Evolutionary conservation across 2,888 invertebrate species (phyloP).

Genomic region (Eupeodes luniger): DNA sequence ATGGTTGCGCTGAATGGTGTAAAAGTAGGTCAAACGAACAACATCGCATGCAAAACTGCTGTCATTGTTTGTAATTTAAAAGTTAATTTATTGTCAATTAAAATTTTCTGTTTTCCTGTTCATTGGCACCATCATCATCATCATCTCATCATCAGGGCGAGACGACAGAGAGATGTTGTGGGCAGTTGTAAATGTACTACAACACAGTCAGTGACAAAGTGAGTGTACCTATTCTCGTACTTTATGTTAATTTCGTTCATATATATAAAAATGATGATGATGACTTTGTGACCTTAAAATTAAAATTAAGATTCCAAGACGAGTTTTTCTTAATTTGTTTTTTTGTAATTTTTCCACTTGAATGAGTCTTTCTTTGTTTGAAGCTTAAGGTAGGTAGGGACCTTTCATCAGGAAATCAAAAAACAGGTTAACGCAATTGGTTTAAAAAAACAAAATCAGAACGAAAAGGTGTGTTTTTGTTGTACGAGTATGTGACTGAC

Average conservation of each 20-base stretch:
- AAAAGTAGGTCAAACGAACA: slow-evolving; percentile 61
- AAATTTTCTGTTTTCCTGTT: slow-evolving; percentile 36
- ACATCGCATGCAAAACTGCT: slow-evolving; percentile 49
- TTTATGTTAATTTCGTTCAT: slow-evolving; percentile 14
- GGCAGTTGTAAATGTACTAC: not conserved
- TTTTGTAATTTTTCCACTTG: slow-evolving; percentile 3
- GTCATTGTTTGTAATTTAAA: slow-evolving; percentile 61
- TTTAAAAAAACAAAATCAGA: not conserved
- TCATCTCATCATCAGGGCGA: not conserved
- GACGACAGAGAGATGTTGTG: not conserved
- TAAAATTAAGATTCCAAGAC: not conserved
- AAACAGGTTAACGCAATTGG: slow-evolving; percentile 9
- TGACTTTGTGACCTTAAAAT: slow-evolving; percentile 19
- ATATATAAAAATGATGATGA: not conserved
- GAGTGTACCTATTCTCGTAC: not conserved
- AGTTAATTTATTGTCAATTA: slow-evolving; percentile 66
- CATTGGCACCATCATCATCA: not conserved
- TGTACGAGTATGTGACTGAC: not conserved
- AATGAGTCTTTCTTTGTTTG: not conserved
- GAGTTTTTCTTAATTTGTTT: not conserved
- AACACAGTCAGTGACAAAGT: not conserved
- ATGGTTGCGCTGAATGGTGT: not conserved
- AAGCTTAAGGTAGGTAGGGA: too few relatives aligned
- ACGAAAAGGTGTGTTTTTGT: not conserved
- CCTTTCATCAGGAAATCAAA: not conserved